phyloP scores from a whole-genome alignment of 2,888 invertebrate species.

The Chloroclystis v-ata region DNA sequence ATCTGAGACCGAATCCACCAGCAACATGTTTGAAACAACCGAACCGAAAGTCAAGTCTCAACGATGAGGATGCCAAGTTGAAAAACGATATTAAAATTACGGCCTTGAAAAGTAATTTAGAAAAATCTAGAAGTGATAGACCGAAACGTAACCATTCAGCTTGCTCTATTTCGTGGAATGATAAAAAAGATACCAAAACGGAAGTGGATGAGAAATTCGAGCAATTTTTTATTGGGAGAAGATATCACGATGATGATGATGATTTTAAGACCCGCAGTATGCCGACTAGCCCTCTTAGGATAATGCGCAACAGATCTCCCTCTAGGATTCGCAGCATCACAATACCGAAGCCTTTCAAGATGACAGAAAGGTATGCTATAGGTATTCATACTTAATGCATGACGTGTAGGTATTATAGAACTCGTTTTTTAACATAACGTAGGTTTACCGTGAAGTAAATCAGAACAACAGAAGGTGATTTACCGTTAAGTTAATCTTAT shows the following conservation, averaged over 20 bases:
- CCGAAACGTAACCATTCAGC: conserved; percentile 66
- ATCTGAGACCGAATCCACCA: conserved; percentile 24
- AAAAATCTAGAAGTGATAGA: conserved; percentile 45
- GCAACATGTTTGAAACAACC: conserved; percentile 41
- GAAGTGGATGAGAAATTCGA: conserved; percentile 64
- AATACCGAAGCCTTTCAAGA: conserved; percentile 83
- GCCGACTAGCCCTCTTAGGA: conserved; percentile 76
- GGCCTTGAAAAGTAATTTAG: conserved; percentile 39
- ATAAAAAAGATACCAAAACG: conserved; percentile 53
- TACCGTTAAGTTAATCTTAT: too few relatives aligned
- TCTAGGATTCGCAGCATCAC: conserved; percentile 65
- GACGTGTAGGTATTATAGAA: too few relatives aligned
- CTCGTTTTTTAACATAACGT: too few relatives aligned
- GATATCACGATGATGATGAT: conserved; percentile 41
- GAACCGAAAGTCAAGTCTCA: conserved; percentile 31
- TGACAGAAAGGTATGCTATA: conserved; percentile 80
- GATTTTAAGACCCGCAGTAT: conserved; percentile 76
- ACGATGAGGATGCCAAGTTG: conserved; percentile 28
- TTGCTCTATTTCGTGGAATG: conserved; percentile 72
- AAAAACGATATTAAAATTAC: conserved; percentile 39
- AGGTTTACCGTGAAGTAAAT: too few relatives aligned
- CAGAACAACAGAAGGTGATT: too few relatives aligned
- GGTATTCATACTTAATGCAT: too few relatives aligned
- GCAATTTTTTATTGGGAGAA: conserved; percentile 54
- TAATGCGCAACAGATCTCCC: conserved; percentile 50